phyloP scores from a whole-genome alignment of 2,797 vertebrate species.

The Sebastes diaconus region DNA sequence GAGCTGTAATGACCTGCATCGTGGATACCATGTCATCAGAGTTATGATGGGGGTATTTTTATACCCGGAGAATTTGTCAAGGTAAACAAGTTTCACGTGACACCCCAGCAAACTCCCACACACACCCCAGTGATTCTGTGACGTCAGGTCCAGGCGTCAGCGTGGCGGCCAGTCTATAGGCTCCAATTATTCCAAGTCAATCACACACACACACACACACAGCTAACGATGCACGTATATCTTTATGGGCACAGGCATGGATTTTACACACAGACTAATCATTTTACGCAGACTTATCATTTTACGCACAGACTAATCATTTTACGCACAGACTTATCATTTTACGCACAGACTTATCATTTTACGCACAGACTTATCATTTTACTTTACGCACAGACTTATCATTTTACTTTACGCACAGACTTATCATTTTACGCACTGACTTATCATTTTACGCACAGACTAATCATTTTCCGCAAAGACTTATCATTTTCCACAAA shows the following conservation, averaged over 20 bases:
- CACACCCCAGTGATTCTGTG: slow-evolving; percentile 77
- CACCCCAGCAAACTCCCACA: slow-evolving; percentile 57
- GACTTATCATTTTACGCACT: too few species aligned
- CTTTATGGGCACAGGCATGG: background rate
- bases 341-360: too few species aligned
- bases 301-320: too few species aligned
- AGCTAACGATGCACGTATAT: background rate
- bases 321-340: too few species aligned
- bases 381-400: background rate
- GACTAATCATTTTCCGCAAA: too few species aligned
- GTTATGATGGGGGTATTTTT: slow-evolving; percentile 19
- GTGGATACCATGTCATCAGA: background rate
- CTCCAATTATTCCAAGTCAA: slow-evolving; percentile 74
- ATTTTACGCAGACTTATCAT: background rate
- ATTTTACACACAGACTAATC: background rate
- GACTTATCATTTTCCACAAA: too few species aligned
- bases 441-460: too few species aligned
- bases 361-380: too few species aligned
- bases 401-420: background rate
- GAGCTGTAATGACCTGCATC: slow-evolving; percentile 16
- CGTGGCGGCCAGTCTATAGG: slow-evolving; percentile 83
- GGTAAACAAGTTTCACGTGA: slow-evolving; percentile 81
- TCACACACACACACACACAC: slow-evolving; percentile 33
- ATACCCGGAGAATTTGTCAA: slow-evolving; percentile 35
- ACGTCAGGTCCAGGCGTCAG: slow-evolving; percentile 90